These are phyloP conservation scores for Homarus gammarus DNA, from an alignment of 2,888 invertebrate species.

Conservation along the genomic window DNA sequence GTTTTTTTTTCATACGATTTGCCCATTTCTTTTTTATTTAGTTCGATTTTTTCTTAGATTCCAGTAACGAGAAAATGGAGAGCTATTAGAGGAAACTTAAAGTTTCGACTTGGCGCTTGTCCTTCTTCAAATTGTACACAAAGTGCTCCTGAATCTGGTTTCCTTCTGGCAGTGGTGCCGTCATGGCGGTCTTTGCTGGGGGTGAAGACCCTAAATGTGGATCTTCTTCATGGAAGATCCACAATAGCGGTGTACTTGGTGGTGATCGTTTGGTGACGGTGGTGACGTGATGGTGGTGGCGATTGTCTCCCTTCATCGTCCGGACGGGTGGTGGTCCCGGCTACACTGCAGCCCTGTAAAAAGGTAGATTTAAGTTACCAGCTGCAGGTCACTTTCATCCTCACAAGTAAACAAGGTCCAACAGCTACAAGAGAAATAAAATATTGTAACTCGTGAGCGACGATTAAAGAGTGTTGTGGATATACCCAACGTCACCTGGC, in stretches of 20 bases:
- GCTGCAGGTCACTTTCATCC: no score
- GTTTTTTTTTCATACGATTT: no score
- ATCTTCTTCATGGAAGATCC: neutral
- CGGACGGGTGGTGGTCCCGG: neutral
- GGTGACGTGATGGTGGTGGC: neutral
- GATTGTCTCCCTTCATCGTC: neutral
- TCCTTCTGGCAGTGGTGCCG: neutral
- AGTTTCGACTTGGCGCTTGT: neutral
- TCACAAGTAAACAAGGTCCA: no score
- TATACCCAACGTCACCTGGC: no score
- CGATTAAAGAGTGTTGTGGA: no score
- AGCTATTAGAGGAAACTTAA: no score
- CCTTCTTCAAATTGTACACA: neutral
- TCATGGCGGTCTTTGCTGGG: neutral
- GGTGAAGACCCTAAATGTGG: neutral
- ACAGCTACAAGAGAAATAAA: no score
- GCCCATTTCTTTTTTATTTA: no score
- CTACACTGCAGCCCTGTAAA: constrained; percentile 19
- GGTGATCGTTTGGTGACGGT: neutral
- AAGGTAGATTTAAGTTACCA: neutral
- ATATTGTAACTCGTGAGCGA: no score
- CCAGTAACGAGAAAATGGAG: no score
- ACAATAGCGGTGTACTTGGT: neutral
- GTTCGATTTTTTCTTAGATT: no score
- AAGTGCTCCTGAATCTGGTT: neutral